phyloP scores from a whole-genome alignment of 2,113 vertebrate genomes.

The Theristicus caerulescens region DNA sequence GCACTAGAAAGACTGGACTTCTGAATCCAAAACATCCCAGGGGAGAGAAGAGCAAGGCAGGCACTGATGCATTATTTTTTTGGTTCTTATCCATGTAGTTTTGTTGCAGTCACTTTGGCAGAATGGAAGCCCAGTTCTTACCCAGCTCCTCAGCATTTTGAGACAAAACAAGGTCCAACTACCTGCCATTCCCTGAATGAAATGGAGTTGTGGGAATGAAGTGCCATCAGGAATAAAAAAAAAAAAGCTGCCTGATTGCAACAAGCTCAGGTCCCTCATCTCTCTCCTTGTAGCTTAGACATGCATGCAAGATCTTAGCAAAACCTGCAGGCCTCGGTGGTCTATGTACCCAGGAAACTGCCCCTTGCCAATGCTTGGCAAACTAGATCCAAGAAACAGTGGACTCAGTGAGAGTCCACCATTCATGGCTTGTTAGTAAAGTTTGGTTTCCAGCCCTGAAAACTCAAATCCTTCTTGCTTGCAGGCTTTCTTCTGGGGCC shows the following conservation, averaged over 20 bases:
- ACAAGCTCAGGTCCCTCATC: background rate
- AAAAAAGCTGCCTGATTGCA: background rate
- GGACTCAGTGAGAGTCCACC: background rate
- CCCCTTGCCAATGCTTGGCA: background rate
- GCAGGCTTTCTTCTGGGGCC: background rate
- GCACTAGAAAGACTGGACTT: background rate
- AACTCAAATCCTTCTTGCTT: background rate
- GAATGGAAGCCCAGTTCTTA: background rate
- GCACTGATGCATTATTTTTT: rapidly evolving
- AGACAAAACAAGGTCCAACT: background rate
- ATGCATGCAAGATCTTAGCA: background rate
- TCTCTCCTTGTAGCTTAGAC: background rate
- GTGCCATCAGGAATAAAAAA: rapidly evolving
- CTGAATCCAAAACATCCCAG: background rate
- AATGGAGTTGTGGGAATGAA: background rate
- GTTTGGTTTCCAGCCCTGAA: background rate
- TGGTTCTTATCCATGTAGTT: background rate
- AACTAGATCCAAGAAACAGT: background rate
- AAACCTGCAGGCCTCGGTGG: background rate
- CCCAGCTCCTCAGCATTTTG: background rate
- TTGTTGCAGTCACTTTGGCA: background rate
- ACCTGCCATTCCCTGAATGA: background rate
- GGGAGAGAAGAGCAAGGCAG: background rate
- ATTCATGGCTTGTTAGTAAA: background rate
- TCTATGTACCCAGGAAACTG: background rate